Base-by-base conservation (phyloP, 2,888 invertebrate genomes). In the Clusia tigrina region DNA sequence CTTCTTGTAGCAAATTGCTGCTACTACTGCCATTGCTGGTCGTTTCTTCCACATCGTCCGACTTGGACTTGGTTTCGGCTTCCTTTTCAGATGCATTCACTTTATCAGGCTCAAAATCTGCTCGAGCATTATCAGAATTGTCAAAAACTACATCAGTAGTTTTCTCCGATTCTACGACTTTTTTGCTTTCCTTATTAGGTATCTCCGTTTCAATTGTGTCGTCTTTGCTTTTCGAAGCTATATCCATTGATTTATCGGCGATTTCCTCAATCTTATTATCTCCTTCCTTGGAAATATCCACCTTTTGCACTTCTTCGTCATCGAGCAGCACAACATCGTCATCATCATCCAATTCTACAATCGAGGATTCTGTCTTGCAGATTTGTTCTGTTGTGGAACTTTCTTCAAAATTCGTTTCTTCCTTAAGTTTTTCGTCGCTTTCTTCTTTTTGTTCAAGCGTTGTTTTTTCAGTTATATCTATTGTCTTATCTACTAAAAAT, bases 51-150 rank as follows among this genome's bases (percentile, higher is more conserved):
- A 53, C 54, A 2, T 65, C 51, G 2, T n/a, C 42, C 12, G 46
- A 15, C 24, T 67, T 73, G 0, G 17, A 5, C 52, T 70, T 70
- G 2, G 12, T 20, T 15, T 58, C 56, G 9, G 24, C 51, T 2
- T 58, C 62, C 15, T 2, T 32, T 12, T 52, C 58, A 3, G 61
- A 55, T 2, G 63, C 55, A 10, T 38, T 64, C 6, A 42, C 38
- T 18, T 64, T 61, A 22, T 68, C 67, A 1, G 58, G 52, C 18
- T 74, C 79, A 60, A 77, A 78, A 63, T 79, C 79, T 71, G 82
- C 81, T 23, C 78, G 74, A 17, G 81, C 82, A 71, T 79, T 81
- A 68, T 82, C 82, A 1, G 82, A 79, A 62, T 80, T 80, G 59
- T 81, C 81, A 10, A 70, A 67, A 18, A 68, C 42, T 23, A 78